Conservation (phyloP, 1,140 invertebrate species). For the Calliopsis andreniformis region DNA sequence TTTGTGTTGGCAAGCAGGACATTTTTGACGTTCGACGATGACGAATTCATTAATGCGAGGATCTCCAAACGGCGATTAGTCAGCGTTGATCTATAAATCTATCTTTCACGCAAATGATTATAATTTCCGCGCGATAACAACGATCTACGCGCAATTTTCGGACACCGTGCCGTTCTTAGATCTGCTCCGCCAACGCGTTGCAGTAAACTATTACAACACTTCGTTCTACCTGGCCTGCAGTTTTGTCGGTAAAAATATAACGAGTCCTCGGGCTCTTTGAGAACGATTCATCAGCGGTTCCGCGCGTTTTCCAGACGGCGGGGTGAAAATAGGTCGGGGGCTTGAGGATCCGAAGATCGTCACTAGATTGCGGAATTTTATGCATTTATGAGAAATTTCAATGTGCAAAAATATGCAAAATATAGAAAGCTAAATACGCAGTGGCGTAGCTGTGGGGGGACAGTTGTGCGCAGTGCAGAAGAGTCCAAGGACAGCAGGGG, state of each 20-base stretch:
- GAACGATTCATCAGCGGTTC: conserved; percentile 33
- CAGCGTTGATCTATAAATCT: too few relatives aligned
- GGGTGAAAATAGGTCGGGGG: conserved; percentile 21
- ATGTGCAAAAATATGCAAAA: too few relatives aligned
- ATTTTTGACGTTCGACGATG: background rate
- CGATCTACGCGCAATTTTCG: conserved; percentile 29
- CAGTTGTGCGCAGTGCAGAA: too few relatives aligned
- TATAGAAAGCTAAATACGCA: too few relatives aligned
- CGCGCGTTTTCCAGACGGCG: conserved; percentile 18
- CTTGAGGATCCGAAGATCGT: too few relatives aligned
- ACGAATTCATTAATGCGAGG: background rate
- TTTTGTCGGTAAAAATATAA: conserved; percentile 58
- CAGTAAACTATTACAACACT: conserved; percentile 56
- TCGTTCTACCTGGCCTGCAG: conserved; percentile 48
- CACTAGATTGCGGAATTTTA: too few relatives aligned
- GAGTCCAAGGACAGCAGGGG: too few relatives aligned
- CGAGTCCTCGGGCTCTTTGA: conserved; percentile 26
- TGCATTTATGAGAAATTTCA: too few relatives aligned
- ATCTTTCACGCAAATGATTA: conserved; percentile 31
- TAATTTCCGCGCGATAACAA: conserved; percentile 26
- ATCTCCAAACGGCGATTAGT: too few relatives aligned
- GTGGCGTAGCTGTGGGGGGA: too few relatives aligned
- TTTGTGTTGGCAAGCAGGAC: background rate
- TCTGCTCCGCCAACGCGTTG: conserved; percentile 48
- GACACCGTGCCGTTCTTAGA: conserved; percentile 51